A percentile compares a stretch with the other conserved stretches of the same genome.
phyloP scores from a whole-genome alignment of 2,888 invertebrate species.

The Chrysodeixis includens region DNA sequence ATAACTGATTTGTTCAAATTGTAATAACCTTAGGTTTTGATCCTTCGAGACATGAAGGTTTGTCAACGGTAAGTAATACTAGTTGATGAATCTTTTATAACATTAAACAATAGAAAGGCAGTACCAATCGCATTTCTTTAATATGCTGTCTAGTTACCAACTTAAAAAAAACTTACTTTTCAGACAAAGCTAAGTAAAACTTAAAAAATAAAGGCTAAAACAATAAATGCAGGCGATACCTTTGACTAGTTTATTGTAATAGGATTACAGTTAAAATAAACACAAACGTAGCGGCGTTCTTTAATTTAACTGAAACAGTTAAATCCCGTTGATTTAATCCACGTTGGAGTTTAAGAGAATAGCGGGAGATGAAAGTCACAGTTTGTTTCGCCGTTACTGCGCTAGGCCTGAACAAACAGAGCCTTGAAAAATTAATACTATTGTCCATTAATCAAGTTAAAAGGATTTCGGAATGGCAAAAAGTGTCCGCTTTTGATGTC shows the following conservation, averaged over 20 bases:
- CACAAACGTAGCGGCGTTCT: slow-evolving; percentile 21
- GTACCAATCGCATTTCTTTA: too few relatives aligned
- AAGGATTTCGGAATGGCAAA: slow-evolving; percentile 79
- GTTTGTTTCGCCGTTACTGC: slow-evolving; percentile 59
- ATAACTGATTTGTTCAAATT: too few relatives aligned
- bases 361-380: slow-evolving; percentile 57
- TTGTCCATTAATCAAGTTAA: slow-evolving; percentile 85
- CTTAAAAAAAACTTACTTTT: too few relatives aligned
- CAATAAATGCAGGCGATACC: neutral
- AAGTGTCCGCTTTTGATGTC: slow-evolving; percentile 71
- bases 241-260: slow-evolving; percentile 24
- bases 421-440: slow-evolving; percentile 74
- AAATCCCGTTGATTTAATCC: slow-evolving; percentile 39
- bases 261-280: slow-evolving; percentile 38
- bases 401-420: slow-evolving; percentile 72
- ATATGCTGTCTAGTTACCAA: too few relatives aligned
- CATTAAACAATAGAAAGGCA: too few relatives aligned
- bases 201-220: slow-evolving; percentile 18
- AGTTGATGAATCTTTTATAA: too few relatives aligned
- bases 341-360: slow-evolving; percentile 38
- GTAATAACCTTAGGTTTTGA: neutral
- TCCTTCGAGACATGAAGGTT: neutral
- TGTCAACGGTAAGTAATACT: too few relatives aligned
- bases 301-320: slow-evolving; percentile 33
- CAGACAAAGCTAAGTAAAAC: neutral